These are phyloP conservation scores for Helogale parvula DNA, from an alignment of 2,113 vertebrate species.

Conservation along the genomic window DNA sequence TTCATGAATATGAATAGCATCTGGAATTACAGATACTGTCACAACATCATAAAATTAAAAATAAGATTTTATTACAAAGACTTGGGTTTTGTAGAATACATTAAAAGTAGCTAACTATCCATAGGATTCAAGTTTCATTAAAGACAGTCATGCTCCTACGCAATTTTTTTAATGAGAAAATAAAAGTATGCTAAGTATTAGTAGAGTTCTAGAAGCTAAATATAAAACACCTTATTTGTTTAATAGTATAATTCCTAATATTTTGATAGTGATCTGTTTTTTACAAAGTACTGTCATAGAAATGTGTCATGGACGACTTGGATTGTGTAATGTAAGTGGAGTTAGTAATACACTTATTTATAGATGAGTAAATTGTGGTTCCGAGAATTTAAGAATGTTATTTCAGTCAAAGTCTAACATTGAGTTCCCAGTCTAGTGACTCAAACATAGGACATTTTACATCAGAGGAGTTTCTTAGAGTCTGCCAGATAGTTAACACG, in stretches of 20 bases:
- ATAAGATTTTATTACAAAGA: constrained; percentile 51
- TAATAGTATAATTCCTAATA: background rate
- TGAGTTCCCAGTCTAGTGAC: background rate
- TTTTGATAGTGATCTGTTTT: background rate
- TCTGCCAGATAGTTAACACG: background rate
- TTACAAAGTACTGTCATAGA: background rate
- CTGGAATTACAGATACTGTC: constrained; percentile 61
- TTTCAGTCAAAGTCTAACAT: background rate
- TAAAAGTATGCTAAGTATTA: background rate
- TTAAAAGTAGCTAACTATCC: constrained; percentile 10
- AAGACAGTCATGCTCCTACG: background rate
- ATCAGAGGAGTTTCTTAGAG: background rate
- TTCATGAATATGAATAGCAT: constrained; percentile 71
- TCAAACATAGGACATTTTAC: background rate
- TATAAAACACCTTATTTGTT: background rate
- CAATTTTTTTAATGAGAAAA: background rate
- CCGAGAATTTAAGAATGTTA: constrained; percentile 2
- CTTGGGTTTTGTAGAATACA: constrained; percentile 33
- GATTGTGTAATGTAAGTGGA: background rate
- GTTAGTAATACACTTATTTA: background rate
- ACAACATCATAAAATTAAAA: constrained; percentile 62
- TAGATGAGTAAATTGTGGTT: background rate
- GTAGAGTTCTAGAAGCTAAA: background rate
- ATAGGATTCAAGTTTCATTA: background rate
- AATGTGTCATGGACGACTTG: background rate